These are phyloP conservation scores for Rotaria sp. DNA, from an alignment of 2,888 invertebrate species.

Conservation along the genomic window DNA sequence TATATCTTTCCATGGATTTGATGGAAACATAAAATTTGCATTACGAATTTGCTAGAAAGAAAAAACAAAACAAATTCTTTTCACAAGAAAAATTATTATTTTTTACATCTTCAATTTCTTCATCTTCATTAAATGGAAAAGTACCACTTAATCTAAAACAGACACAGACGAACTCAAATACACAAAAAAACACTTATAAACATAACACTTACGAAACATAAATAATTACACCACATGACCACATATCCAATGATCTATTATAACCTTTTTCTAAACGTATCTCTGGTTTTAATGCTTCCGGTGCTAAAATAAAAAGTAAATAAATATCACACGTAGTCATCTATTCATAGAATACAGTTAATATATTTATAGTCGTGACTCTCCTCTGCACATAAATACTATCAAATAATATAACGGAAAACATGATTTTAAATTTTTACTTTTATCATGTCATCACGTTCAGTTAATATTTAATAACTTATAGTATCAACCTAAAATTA, in stretches of 20 bases:
- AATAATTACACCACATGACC: constrained; percentile 97
- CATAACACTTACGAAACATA: constrained; percentile 65
- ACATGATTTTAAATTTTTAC: no score
- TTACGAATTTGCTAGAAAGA: constrained; percentile 77
- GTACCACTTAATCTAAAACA: constrained; percentile 79
- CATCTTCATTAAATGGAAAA: constrained; percentile 98
- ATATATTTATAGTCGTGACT: background rate
- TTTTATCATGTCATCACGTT: no score
- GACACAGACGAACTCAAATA: no score
- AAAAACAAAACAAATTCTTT: background rate
- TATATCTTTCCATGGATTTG: constrained; percentile 91
- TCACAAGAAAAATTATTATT: no score
- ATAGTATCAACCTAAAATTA: no score
- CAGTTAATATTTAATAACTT: no score
- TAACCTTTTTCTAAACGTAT: constrained; percentile 95
- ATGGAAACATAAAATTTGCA: constrained; percentile 99
- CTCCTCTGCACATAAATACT: no score
- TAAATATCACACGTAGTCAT: background rate
- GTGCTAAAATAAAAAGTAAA: constrained; percentile 60
- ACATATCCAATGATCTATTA: constrained; percentile 97
- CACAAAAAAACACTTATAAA: background rate
- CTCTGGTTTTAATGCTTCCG: constrained; percentile 64
- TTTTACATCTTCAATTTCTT: constrained; percentile 75
- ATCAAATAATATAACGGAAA: no score
- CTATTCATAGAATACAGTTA: no score